Conservation (phyloP, 2,797 vertebrate species). For the Sorex maritimensis region DNA sequence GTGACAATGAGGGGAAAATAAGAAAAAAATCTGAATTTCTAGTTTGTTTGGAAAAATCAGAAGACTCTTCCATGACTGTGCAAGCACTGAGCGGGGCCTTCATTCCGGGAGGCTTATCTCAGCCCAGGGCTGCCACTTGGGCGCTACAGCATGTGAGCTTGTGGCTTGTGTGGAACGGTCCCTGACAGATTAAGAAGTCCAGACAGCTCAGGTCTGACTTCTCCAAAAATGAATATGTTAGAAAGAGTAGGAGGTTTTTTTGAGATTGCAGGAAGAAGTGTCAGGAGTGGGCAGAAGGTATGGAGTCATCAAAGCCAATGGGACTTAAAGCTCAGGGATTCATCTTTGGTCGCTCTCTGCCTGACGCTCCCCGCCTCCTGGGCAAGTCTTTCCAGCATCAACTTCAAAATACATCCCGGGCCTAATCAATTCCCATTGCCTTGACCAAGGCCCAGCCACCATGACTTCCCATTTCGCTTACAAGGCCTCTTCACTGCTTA, state of each 20-base stretch:
- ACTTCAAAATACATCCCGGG: not conserved
- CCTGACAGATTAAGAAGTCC: not conserved
- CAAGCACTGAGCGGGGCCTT: not conserved
- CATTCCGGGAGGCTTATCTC: not conserved
- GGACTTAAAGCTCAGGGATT: not conserved
- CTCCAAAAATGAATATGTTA: not conserved
- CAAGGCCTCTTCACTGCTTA: not conserved
- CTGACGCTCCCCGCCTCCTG: not conserved
- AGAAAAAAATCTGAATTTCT: not conserved
- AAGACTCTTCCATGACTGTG: not conserved
- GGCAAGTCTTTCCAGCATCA: not conserved
- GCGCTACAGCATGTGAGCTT: not conserved
- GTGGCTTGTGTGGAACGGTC: not conserved
- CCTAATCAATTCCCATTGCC: not conserved
- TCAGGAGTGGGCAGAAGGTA: not conserved
- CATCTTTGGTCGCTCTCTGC: not conserved
- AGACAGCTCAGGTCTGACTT: not conserved
- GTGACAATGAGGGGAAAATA: no score
- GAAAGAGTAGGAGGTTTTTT: not conserved
- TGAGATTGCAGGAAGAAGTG: not conserved
- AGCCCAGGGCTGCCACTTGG: not conserved
- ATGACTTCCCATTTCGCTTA: not conserved
- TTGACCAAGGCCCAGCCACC: not conserved
- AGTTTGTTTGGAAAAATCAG: conserved; percentile 52
- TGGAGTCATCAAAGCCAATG: not conserved